These are phyloP conservation scores for Nothobranchius furzeri DNA, from an alignment of 2,113 vertebrate species.

Conservation along the genomic window DNA sequence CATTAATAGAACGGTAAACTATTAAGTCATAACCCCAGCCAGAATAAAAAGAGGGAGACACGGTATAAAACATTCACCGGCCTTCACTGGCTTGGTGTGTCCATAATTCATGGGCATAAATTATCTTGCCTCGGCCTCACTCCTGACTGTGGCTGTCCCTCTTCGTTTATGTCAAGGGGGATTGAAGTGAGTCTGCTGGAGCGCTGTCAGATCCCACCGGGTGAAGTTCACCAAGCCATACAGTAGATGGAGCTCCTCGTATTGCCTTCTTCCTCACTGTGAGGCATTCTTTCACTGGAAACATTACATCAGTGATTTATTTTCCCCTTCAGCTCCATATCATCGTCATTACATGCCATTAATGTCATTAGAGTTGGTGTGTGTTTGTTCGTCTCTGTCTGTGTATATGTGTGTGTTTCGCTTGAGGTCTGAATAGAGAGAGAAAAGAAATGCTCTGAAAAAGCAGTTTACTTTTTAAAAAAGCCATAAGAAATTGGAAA, in stretches of 20 bases:
- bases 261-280: conserved; percentile 40
- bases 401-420: conserved; percentile 9
- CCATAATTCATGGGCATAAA: conserved; percentile 76
- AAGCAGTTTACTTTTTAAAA: not conserved
- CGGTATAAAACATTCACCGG: conserved; percentile 77
- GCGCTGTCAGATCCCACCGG: not conserved
- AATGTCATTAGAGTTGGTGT: conserved; percentile 61
- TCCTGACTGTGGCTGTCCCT: conserved; percentile 46
- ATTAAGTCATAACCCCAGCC: conserved; percentile 76
- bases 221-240: conserved; percentile 6
- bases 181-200: conserved; percentile 52
- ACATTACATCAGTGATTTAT: conserved; percentile 74
- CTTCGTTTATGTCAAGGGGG: conserved; percentile 21
- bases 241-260: conserved; percentile 74
- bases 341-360: conserved; percentile 67
- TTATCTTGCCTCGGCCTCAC: conserved; percentile 43
- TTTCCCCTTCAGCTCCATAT: conserved; percentile 57
- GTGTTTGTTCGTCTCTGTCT: conserved; percentile 18
- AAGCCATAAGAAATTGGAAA: not conserved
- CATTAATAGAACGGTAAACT: conserved; percentile 70
- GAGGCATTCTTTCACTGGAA: conserved; percentile 24
- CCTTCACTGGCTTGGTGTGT: conserved; percentile 67
- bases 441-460: conserved; percentile 1
- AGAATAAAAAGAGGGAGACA: conserved; percentile 70
- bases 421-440: conserved; percentile 7